These are phyloP conservation scores for Taeniopygia guttata DNA, from an alignment of 2,797 vertebrate genomes.

Conservation along the genomic window DNA sequence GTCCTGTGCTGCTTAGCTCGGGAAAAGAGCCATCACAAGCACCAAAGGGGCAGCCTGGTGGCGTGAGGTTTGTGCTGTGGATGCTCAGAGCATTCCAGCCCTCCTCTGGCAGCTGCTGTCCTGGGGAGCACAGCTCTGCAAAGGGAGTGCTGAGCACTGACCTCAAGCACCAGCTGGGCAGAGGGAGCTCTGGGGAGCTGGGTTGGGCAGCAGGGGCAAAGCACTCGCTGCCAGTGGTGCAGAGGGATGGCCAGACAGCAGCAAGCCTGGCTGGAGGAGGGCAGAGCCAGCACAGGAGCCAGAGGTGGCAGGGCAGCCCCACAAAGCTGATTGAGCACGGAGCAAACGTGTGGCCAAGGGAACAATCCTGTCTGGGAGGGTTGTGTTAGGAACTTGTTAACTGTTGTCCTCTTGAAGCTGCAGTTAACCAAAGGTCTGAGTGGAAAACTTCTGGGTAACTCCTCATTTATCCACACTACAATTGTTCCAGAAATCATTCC, in stretches of 20 bases:
- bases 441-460: not conserved
- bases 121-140: not conserved
- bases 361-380: accelerated
- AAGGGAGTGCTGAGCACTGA: not conserved
- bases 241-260: not conserved
- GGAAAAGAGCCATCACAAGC: not conserved
- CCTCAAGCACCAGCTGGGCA: not conserved
- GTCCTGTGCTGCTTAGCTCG: not conserved
- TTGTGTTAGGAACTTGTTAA: not conserved
- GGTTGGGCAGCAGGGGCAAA: not conserved
- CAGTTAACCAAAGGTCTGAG: not conserved
- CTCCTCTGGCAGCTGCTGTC: not conserved
- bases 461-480: accelerated
- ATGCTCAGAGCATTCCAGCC: not conserved
- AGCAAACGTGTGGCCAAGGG: not conserved
- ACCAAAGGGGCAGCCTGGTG: not conserved
- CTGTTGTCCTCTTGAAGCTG: not conserved
- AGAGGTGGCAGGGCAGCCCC: not conserved
- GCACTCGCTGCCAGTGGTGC: not conserved
- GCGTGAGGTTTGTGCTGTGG: not conserved
- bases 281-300: not conserved
- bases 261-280: not conserved
- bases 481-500: not conserved
- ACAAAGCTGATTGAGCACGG: not conserved
- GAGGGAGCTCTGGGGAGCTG: not conserved